Percentiles rank a stretch among this genome's conserved stretches.
Evolutionary conservation across 2,797 vertebrate species (phyloP).

Genomic region (Lithobates pipiens): DNA sequence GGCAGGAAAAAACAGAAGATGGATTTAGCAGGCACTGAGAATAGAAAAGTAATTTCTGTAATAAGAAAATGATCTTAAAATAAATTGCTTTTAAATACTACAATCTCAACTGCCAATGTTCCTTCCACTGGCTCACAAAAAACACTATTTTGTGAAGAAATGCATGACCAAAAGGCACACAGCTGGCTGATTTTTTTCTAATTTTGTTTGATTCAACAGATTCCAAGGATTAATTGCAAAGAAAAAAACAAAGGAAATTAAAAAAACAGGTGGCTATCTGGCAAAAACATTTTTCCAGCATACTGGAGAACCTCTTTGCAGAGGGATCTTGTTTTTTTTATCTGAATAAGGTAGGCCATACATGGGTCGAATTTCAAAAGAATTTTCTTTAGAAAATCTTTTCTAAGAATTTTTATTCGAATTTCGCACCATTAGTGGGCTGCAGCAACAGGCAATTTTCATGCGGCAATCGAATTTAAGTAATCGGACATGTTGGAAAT

Average conservation of each 20-base stretch:
- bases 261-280: too few relatives aligned
- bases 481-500: too few relatives aligned
- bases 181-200: neutral
- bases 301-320: too few relatives aligned
- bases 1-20: slow-evolving; percentile 2
- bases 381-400: too few relatives aligned
- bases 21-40: slow-evolving; percentile 12
- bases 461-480: too few relatives aligned
- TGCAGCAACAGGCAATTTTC: too few relatives aligned
- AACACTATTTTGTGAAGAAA: neutral
- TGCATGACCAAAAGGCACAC: neutral
- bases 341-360: too few relatives aligned
- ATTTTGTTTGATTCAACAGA: neutral
- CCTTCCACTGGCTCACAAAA: neutral
- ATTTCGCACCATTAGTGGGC: too few relatives aligned
- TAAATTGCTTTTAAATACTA: neutral
- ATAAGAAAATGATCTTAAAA: neutral
- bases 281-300: too few relatives aligned
- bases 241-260: neutral
- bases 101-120: neutral
- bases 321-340: too few relatives aligned
- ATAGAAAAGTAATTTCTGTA: neutral
- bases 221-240: neutral
- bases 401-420: too few relatives aligned
- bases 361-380: too few relatives aligned